Percentiles rank a stretch among this genome's conserved stretches.
Conservation (phyloP, 2,113 vertebrate species). For the Coracopsis vasa region DNA sequence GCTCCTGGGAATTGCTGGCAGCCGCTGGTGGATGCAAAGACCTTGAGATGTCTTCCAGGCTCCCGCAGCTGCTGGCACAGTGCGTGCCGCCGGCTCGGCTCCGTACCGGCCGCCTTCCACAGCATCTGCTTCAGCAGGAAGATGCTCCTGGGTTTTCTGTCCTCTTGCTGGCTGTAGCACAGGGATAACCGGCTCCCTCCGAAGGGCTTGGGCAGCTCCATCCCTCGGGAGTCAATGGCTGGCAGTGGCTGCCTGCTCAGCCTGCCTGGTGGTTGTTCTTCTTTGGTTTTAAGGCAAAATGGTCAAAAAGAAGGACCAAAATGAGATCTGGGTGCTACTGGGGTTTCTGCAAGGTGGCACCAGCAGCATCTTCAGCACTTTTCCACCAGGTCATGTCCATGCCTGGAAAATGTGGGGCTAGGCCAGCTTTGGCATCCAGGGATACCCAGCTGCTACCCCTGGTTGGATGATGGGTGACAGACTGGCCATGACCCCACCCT, state of each 20-base stretch:
- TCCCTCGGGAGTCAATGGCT: fast-evolving
- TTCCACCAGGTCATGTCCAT: fast-evolving
- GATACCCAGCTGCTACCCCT: not conserved
- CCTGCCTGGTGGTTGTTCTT: fast-evolving
- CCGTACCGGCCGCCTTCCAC: fast-evolving
- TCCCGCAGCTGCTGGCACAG: not conserved
- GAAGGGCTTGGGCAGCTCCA: fast-evolving
- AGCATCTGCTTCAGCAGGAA: not conserved
- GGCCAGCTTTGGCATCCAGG: fast-evolving
- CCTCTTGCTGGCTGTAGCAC: fast-evolving
- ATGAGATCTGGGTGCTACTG: fast-evolving
- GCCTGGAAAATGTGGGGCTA: not conserved
- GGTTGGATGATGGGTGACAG: not conserved
- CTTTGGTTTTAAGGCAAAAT: not conserved
- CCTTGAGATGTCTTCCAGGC: conserved; percentile 46
- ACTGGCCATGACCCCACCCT: not conserved
- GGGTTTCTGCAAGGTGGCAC: not conserved
- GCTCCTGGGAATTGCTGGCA: not conserved
- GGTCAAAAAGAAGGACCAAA: not conserved
- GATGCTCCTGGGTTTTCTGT: not conserved
- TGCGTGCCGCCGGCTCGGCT: not conserved
- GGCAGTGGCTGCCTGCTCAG: not conserved
- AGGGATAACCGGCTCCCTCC: fast-evolving
- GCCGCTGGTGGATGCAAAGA: not conserved
- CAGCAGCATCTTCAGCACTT: not conserved